Base-by-base conservation (phyloP, 2,113 vertebrate species). In the Thamnophis sirtalis region DNA sequence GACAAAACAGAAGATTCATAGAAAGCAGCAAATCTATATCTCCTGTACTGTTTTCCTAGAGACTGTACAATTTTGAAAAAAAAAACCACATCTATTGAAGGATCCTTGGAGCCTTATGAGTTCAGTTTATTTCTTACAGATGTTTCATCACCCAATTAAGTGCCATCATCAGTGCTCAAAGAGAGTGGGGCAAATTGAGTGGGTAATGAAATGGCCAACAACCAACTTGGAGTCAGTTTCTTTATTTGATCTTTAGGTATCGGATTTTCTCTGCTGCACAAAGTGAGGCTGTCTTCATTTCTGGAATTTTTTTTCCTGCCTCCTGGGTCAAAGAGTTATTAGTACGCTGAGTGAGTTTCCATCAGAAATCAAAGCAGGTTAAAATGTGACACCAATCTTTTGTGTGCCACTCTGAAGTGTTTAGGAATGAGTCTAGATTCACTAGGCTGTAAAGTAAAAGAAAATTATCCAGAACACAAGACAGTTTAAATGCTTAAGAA, bases 371-470 rank as follows among this genome's bases (percentile, higher is more conserved):
- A 53, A 60, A 92, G 43, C 88, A 84, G 93, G 49, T 86, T 87
- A 93, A 91, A 80, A 50, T 50, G 84, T 91, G 90, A 91, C 90
- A 80, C 87, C 4, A 53, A 86, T 93, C 53, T 89, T 84, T 84
- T 50, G 21, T 55, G 26, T 89, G 43, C 50, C 13, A 38, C 22
- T 89, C 13, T 8, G 43, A 51, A 68, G 53, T 49, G n/a, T 86
- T 84, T 86, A 86, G 54, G 49, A 80, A 38, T 8, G 0, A 60
- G 51, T 87, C 54, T 89, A 80, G 60, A 22, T 87, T 93, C 68
- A 88, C 22, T 86, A 87, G 43, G 28, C 68, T 84, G 54, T 48
- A 84, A 89, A 93, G 91, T 28, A 80, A 55, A 86, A 90, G 22
- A 49, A 80, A 86, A 89, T 93, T 58, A 84, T 63, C 43, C 55